Conservation (phyloP, 2,797 vertebrate genomes). For the Darevskia mixta region DNA sequence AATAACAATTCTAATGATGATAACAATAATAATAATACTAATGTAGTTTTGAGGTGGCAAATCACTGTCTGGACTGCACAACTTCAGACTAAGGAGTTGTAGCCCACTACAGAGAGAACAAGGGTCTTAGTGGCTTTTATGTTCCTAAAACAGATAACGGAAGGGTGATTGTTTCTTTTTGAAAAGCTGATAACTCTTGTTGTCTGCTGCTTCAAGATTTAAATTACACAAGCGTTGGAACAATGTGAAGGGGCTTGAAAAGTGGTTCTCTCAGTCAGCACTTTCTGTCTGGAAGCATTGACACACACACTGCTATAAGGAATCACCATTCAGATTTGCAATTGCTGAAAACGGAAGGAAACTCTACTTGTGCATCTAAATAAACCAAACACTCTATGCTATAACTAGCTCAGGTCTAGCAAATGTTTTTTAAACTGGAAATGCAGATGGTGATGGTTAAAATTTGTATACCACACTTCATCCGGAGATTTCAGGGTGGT, state of each 20-base stretch:
- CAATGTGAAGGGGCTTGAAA: background rate
- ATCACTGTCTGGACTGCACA: background rate
- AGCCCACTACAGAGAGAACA: background rate
- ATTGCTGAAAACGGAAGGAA: too few relatives aligned
- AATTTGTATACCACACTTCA: too few relatives aligned
- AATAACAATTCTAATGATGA: too few relatives aligned
- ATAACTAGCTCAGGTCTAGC: background rate
- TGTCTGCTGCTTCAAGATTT: constrained; percentile 10
- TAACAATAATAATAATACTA: too few relatives aligned
- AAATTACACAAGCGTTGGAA: constrained; percentile 9
- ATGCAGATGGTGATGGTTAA: background rate
- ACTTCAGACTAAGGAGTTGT: background rate
- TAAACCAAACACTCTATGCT: background rate
- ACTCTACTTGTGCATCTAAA: background rate
- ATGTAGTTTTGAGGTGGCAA: background rate
- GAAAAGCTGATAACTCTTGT: background rate
- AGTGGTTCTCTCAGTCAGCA: background rate
- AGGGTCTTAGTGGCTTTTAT: background rate
- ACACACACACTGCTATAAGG: background rate
- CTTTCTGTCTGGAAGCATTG: background rate
- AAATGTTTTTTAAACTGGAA: background rate
- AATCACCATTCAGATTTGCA: background rate
- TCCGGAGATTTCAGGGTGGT: too few relatives aligned
- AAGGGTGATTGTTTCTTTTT: background rate
- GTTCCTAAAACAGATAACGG: background rate